Evolutionary conservation across 1,140 invertebrate species (phyloP), one percentile per base, ranked within the genome.

Genomic region (Drosophila nasuta): DNA sequence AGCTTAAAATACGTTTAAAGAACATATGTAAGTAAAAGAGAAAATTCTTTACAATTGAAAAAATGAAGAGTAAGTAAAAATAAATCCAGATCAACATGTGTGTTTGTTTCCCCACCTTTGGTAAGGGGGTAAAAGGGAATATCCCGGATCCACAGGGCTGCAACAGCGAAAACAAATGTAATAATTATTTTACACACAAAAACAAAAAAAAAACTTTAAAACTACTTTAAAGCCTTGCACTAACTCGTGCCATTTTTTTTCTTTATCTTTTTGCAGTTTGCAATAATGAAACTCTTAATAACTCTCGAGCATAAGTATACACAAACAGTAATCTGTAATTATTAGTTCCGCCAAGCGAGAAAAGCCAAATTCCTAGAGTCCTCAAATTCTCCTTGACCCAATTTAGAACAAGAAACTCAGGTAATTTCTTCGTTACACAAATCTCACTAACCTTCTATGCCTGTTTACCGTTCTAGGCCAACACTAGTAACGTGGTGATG

Each of bases 201-300:
- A 49, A 60, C 59, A 67, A 62, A 49, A 45, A 49, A 69, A 73
- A 66, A 56, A 67, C 63, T 3, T 41, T 30, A 35, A 41, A 64
- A 11, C 33, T 17, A 48, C n/a, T 54, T 65, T 51, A 58, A 77
- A 75, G 25, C 17, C 43, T 77, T 73, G 85, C 81, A 83, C 85
- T 88, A 88, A 88, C 68, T 70, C 65, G 85, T 89, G 85, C 77
- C 74, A 73, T 85, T 88, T 79, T 64, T 88, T 88, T 81, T 90
- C 77, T 82, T 79, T 82, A 66, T 91, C 82, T 91, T 89, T 82
- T 91, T 91, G 75, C 88, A 91, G 88, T 91, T 91, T 91, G 89
- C 85, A 85, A 88, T 88, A 77, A 78, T 83, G 81, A 88, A 88
- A 79, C 80, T 89, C 74, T 89, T 78, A 83, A 73, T 17, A 66